Evolutionary conservation across 2,113 vertebrate genomes (phyloP).

Genomic region (Rhipidura dahli): DNA sequence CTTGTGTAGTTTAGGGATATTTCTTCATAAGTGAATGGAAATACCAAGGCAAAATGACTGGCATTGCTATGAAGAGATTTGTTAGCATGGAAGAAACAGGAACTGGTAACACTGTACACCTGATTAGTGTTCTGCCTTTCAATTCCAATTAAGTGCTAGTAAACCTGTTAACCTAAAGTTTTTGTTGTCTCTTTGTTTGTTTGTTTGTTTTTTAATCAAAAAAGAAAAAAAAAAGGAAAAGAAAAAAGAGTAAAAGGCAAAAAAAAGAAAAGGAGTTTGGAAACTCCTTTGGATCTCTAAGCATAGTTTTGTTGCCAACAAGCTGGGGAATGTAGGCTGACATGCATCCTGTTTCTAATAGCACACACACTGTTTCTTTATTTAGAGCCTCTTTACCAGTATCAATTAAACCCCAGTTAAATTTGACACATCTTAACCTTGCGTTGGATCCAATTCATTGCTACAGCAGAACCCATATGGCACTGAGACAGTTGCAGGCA

Average conservation of each 20-base stretch:
- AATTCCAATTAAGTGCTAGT: not conserved
- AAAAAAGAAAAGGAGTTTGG: conserved; percentile 37
- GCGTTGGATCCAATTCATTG: conserved; percentile 82
- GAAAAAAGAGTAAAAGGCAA: not conserved
- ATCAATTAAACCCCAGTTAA: conserved; percentile 92
- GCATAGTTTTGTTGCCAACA: conserved; percentile 62
- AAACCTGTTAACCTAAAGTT: conserved; percentile 39
- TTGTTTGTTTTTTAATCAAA: not conserved
- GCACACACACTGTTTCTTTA: conserved; percentile 79
- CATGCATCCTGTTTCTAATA: conserved; percentile 68
- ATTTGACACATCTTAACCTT: conserved; percentile 90
- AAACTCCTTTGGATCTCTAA: conserved; percentile 69
- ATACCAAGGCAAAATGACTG: not conserved
- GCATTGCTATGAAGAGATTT: not conserved
- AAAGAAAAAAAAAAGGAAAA: not conserved
- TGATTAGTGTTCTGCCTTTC: not conserved
- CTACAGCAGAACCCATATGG: conserved; percentile 88
- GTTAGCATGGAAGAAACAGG: not conserved
- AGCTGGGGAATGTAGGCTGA: conserved; percentile 64
- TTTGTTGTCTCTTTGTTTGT: not conserved
- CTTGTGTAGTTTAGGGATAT: not conserved
- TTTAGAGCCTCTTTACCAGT: conserved; percentile 84
- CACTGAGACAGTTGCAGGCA: conserved; percentile 82
- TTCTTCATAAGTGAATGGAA: not conserved
- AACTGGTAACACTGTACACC: not conserved